Percentiles rank a stretch among this genome's conserved stretches.
Evolutionary conservation across 1,140 invertebrate species (phyloP).

Genomic region (Carposina sasakii): DNA sequence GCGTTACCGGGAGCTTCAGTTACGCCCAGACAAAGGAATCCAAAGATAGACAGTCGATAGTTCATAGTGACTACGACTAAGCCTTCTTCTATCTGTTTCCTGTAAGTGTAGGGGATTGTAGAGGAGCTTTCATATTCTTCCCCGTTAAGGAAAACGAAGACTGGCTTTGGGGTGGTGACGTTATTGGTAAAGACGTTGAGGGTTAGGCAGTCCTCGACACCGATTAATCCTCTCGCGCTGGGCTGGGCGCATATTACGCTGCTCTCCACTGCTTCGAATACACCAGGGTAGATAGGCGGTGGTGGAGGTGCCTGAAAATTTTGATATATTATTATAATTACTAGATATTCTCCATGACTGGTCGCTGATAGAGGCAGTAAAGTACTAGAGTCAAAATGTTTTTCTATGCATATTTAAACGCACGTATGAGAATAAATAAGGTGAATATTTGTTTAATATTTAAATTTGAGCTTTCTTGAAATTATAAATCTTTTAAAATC

Average conservation of each 20-base stretch:
- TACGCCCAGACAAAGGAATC: conserved; percentile 76
- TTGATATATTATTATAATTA: too few species aligned
- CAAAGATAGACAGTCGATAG: conserved; percentile 67
- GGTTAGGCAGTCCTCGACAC: conserved; percentile 52
- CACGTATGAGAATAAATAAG: too few species aligned
- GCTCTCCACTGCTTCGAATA: conserved; percentile 36
- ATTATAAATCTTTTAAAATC: too few species aligned
- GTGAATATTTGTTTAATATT: too few species aligned
- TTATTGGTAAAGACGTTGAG: conserved; percentile 47
- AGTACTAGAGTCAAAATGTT: too few species aligned
- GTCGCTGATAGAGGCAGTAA: too few species aligned
- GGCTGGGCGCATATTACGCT: conserved; percentile 50
- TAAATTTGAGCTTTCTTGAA: too few species aligned
- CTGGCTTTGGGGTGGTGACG: conserved; percentile 40
- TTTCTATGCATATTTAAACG: too few species aligned
- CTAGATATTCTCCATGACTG: too few species aligned
- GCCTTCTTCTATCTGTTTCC: conserved; percentile 35
- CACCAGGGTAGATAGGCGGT: conserved; percentile 32
- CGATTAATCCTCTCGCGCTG: conserved; percentile 37
- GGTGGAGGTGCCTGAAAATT: conserved; percentile 49
- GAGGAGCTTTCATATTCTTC: conserved; percentile 44
- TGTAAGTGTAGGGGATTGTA: conserved; percentile 23
- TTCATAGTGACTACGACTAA: conserved; percentile 47
- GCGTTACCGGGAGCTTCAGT: conserved; percentile 74
- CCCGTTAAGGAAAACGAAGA: conserved; percentile 51